A percentile compares a stretch with the other conserved stretches of the same genome.
phyloP scores from a whole-genome alignment of 2,888 invertebrate genomes.

The Thysanoteuthis rhombus region DNA sequence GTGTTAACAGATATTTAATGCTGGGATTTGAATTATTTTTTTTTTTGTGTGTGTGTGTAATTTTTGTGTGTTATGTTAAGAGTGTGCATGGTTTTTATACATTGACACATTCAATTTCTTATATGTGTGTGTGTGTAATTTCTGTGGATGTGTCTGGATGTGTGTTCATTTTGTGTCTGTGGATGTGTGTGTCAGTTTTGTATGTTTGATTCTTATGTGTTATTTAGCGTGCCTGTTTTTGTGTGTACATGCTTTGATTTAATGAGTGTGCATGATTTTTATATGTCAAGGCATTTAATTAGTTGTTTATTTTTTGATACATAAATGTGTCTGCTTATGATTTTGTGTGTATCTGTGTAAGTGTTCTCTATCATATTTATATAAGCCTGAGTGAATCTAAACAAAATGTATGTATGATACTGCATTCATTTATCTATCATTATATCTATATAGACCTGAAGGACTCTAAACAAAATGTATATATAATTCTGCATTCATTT shows the following conservation, averaged over 20 bases:
- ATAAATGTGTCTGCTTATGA: not conserved
- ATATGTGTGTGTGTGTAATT: not conserved
- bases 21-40: too few relatives aligned
- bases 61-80: not conserved
- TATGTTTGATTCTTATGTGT: not conserved
- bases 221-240: not conserved
- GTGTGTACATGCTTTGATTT: not conserved
- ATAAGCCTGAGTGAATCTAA: too few relatives aligned
- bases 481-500: not conserved
- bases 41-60: not conserved
- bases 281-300: not conserved
- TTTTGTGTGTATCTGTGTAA: not conserved
- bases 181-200: not conserved
- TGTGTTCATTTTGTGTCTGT: not conserved
- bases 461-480: too few relatives aligned
- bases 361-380: too few relatives aligned
- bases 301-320: not conserved
- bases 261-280: not conserved
- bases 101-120: not conserved
- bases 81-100: not conserved
- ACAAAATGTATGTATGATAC: too few relatives aligned
- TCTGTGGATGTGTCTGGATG: not conserved
- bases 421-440: too few relatives aligned
- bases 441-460: too few relatives aligned
- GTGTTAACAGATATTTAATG: too few relatives aligned